Evolutionary conservation across 2,888 invertebrate species (phyloP).

Genomic region (Lepas anatifera): DNA sequence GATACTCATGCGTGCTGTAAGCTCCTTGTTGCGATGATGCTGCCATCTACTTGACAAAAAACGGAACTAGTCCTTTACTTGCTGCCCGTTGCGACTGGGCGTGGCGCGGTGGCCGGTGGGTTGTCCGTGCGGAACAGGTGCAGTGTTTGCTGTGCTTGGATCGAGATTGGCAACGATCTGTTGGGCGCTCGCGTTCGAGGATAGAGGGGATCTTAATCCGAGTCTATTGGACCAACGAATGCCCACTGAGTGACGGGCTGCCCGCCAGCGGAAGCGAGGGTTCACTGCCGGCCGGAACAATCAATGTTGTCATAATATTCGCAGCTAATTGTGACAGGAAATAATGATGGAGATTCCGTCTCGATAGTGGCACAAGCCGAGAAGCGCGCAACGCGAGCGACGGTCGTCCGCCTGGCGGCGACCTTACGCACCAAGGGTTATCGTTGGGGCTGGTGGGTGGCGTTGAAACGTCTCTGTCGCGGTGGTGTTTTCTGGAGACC

Average conservation of each 20-base stretch:
- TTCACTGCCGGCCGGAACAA: not conserved
- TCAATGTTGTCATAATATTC: not conserved
- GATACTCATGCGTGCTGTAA: too few relatives aligned
- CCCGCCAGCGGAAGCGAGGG: too few relatives aligned
- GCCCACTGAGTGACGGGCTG: not conserved
- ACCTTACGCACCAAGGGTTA: not conserved
- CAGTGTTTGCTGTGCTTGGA: too few relatives aligned
- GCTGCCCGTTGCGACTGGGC: not conserved
- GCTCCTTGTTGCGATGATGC: not conserved
- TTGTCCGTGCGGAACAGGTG: not conserved
- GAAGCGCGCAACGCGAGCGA: too few relatives aligned
- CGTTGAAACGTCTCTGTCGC: not conserved
- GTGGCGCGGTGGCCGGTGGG: not conserved
- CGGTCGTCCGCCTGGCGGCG: not conserved
- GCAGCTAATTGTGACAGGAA: conserved; percentile 1
- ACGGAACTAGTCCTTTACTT: not conserved
- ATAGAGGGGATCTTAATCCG: not conserved
- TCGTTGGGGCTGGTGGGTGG: not conserved
- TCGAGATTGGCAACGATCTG: too few relatives aligned
- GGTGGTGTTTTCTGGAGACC: too few relatives aligned
- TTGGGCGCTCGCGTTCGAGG: too few relatives aligned
- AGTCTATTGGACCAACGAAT: conserved; percentile 1
- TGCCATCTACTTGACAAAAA: not conserved
- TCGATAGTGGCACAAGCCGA: too few relatives aligned
- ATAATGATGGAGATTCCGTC: too few relatives aligned